Evolutionary conservation across 2,888 invertebrate species (phyloP).

Genomic region (Drosophila putrida): DNA sequence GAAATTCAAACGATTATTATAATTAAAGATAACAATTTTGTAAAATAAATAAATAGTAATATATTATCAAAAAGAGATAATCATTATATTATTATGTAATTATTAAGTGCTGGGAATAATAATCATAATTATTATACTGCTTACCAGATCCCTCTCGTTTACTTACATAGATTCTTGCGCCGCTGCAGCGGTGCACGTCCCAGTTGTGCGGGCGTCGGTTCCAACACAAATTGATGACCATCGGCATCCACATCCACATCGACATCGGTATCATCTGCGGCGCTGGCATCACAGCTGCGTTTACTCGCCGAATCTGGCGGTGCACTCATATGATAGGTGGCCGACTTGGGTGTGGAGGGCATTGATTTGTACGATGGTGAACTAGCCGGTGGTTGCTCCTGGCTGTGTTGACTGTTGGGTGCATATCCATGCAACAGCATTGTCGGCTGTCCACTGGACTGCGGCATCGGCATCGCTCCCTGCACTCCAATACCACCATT

Average conservation of each 20-base stretch:
- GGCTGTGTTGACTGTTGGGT: conserved; percentile 53
- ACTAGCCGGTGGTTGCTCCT: conserved; percentile 70
- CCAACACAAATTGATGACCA: conserved; percentile 90
- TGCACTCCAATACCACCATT: conserved; percentile 68
- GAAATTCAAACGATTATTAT: neutral
- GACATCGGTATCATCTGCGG: conserved; percentile 64
- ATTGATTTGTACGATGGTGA: conserved; percentile 84
- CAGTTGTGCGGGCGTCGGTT: conserved; percentile 97
- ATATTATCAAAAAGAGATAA: too few species aligned
- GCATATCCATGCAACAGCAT: conserved; percentile 77
- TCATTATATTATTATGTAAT: too few species aligned
- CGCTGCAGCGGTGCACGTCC: conserved; percentile 95
- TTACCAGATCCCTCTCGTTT: neutral
- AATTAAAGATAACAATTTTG: too few species aligned
- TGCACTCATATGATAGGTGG: conserved; percentile 70
- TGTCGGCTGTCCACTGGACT: conserved; percentile 64
- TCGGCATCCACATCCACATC: conserved; percentile 76
- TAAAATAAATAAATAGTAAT: too few species aligned
- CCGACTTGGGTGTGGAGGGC: conserved; percentile 85
- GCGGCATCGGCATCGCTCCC: conserved; percentile 55
- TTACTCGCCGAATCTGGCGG: conserved; percentile 69
- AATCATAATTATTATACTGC: too few species aligned
- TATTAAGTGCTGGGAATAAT: too few species aligned
- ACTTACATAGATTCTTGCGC: conserved; percentile 92
- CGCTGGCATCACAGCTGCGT: conserved; percentile 48